Conservation (phyloP, 2,113 vertebrate species). For the Eurypyga helias region DNA sequence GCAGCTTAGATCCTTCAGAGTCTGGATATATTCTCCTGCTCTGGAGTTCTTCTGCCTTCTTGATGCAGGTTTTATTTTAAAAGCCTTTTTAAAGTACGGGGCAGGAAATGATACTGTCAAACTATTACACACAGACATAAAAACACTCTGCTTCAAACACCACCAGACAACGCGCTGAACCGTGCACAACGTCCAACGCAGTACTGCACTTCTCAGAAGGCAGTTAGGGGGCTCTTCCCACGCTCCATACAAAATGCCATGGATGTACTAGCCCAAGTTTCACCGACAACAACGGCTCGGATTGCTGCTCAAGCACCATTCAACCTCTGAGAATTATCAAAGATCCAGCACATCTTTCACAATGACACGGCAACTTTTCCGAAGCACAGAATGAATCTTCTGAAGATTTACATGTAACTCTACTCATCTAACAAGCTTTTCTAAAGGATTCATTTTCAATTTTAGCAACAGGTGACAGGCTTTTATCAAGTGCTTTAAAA, state of each 20-base stretch:
- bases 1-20: conserved; percentile 19
- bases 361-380: neutral
- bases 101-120: conserved; percentile 33
- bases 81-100: neutral
- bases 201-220: neutral
- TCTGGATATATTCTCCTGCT: neutral
- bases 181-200: accelerated
- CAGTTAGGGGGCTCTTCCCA: neutral
- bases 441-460: neutral
- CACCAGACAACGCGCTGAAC: neutral
- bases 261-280: neutral
- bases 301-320: neutral
- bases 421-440: neutral
- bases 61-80: conserved; percentile 35
- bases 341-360: neutral
- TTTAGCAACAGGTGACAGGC: neutral
- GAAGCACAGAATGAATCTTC: neutral
- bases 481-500: neutral
- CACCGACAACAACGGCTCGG: neutral
- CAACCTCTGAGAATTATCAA: neutral
- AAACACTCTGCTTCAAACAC: neutral
- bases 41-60: neutral
- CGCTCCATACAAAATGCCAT: neutral
- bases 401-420: neutral
- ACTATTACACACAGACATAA: neutral